Base-by-base conservation (phyloP, 2,113 vertebrate species). In the Phoxinus phoxinus region DNA sequence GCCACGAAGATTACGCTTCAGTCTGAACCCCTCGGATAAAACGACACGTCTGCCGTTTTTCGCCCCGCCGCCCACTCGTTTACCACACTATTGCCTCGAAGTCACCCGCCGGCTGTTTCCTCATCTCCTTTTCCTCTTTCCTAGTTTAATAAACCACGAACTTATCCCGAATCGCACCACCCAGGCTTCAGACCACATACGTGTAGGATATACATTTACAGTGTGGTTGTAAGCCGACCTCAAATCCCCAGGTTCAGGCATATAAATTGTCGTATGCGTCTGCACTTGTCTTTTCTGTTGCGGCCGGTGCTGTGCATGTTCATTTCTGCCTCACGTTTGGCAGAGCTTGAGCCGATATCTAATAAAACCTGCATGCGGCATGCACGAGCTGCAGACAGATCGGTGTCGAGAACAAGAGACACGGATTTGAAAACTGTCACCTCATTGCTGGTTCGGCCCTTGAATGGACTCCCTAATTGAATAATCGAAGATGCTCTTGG, bases 401-500 rank as follows among this genome's bases (percentile, higher is more conserved):
- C 73, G 9, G 61, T 88, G 86, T 88, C 59, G 61, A 76, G 84
- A 15, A 86, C 74, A 74, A 35, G 85, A 89, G 83, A 89, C 86
- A 93, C 87, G 78, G 88, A 92, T 90, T 91, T 86, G 53, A 89
- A 91, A 92, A 92, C 85, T 88, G 83, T 92, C 80, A 90, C 84
- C 87, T 91, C 84, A 48, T 12, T 7, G 51, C 74, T 7, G 65
- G 73, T 77, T 61, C 82, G 46, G 69, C 84, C 77, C 30, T 83
- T 85, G 85, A 83, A 89, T 91, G 58, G 21, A 17, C 75, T 88
- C 30, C 67, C 71, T 92, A 92, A 92, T 90, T 93, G 88, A 92
- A 92, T 91, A 93, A 94, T 94, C 90, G 87, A 93, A 93, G 88
- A 92, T 85, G 88, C 78, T 87, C 92, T 80, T 13, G 75, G 89